A percentile compares a stretch with the other conserved stretches of the same genome.
Conservation (phyloP, 2,797 vertebrate genomes). For the Cyclopterus lumpus region DNA sequence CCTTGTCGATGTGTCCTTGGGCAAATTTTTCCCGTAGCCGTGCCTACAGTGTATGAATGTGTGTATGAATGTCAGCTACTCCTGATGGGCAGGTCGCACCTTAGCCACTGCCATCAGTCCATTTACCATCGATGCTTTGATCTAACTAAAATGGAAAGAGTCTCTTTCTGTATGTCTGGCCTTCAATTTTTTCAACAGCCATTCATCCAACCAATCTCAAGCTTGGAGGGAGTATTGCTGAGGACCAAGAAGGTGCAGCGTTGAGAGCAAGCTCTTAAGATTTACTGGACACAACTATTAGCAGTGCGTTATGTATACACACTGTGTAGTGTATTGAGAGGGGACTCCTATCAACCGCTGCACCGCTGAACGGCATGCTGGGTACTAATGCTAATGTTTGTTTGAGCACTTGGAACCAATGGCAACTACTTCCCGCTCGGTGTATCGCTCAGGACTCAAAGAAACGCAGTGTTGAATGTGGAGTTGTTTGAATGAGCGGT, state of each 20-base stretch:
- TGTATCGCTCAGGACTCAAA: neutral
- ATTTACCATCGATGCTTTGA: slow-evolving; percentile 55
- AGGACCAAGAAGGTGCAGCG: neutral
- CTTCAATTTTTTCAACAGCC: neutral
- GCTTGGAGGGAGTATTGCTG: neutral
- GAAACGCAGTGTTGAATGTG: neutral
- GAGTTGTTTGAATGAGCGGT: neutral
- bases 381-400: neutral
- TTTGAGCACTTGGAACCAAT: neutral
- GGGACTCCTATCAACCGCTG: neutral
- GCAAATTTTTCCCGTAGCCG: too few species aligned
- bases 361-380: neutral
- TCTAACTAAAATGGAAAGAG: neutral
- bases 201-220: neutral
- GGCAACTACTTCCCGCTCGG: neutral
- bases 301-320: neutral
- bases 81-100: too few species aligned
- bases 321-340: too few species aligned
- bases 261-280: neutral
- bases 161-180: neutral
- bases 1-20: too few species aligned
- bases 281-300: neutral
- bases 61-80: too few species aligned
- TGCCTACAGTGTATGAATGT: too few species aligned
- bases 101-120: too few species aligned